Evolutionary conservation across 2,797 vertebrate genomes (phyloP).

Genomic region (Brachyrhaphis roseni): DNA sequence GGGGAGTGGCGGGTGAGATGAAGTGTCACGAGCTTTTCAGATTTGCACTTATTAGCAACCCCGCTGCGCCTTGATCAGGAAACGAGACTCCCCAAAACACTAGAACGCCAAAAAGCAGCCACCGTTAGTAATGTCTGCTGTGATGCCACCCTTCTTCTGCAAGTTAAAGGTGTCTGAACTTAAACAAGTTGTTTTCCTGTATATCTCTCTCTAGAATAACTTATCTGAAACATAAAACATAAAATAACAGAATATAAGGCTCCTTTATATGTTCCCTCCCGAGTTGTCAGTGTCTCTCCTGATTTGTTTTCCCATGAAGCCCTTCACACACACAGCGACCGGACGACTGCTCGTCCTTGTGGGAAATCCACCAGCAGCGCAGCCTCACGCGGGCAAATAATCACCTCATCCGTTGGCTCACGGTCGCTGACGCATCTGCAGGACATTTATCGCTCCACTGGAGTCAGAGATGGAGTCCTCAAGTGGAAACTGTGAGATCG

Average conservation of each 20-base stretch:
- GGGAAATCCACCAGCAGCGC: slow-evolving; percentile 47
- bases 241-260: slow-evolving; percentile 16
- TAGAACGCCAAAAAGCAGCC: not conserved
- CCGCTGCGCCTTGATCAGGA: slow-evolving; percentile 21
- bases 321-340: slow-evolving; percentile 28
- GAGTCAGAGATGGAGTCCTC: not conserved
- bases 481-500: not conserved
- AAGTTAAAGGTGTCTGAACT: not conserved
- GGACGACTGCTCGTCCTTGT: slow-evolving; percentile 52
- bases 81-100: slow-evolving; percentile 28
- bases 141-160: not conserved
- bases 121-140: slow-evolving; percentile 17
- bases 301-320: slow-evolving; percentile 63
- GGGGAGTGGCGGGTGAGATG: not conserved
- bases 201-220: not conserved
- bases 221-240: slow-evolving; percentile 8
- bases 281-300: slow-evolving; percentile 42
- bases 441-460: not conserved
- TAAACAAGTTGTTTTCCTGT: not conserved
- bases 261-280: slow-evolving; percentile 28
- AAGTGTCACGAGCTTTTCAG: slow-evolving; percentile 14
- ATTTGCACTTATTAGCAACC: slow-evolving; percentile 12
- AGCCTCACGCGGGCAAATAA: slow-evolving; percentile 5
- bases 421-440: slow-evolving; percentile 40
- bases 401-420: slow-evolving; percentile 47